phyloP scores from a whole-genome alignment of 2,797 vertebrate species.

The Cirrhinus mrigala region DNA sequence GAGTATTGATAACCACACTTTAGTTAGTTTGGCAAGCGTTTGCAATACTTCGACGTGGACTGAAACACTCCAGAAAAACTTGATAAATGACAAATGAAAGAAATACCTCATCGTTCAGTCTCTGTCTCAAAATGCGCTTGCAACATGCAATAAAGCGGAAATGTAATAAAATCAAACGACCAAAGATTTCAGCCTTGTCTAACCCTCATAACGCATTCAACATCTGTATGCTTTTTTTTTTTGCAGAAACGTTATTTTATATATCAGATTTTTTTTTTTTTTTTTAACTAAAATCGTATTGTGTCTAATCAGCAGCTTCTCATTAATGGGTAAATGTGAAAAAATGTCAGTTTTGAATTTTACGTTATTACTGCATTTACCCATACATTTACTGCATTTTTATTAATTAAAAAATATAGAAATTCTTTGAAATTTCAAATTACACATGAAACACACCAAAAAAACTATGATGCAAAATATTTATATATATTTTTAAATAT shows the following conservation, averaged over 20 bases:
- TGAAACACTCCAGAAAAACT: conserved; percentile 3
- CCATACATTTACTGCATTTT: no score
- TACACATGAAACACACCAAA: not conserved
- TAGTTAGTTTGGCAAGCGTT: conserved; percentile 6
- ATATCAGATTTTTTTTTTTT: no score
- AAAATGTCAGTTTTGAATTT: no score
- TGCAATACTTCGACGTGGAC: not conserved
- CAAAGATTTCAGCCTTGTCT: not conserved
- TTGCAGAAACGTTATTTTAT: not conserved
- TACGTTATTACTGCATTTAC: no score
- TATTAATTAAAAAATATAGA: not conserved
- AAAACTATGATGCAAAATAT: not conserved
- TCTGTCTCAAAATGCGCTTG: conserved; percentile 22
- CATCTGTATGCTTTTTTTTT: not conserved
- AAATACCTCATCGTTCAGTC: conserved; percentile 48
- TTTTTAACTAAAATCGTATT: not conserved
- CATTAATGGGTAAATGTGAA: not conserved
- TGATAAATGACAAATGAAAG: conserved; percentile 16
- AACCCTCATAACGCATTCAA: not conserved
- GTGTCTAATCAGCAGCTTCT: not conserved
- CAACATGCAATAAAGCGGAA: conserved; percentile 5
- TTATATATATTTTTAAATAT: no score
- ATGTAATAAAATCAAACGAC: not conserved
- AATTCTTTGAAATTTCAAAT: not conserved
- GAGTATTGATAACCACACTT: conserved; percentile 22